Evolutionary conservation across 1,140 invertebrate genomes (phyloP).

Genomic region (Diplogasteroides magnus): DNA sequence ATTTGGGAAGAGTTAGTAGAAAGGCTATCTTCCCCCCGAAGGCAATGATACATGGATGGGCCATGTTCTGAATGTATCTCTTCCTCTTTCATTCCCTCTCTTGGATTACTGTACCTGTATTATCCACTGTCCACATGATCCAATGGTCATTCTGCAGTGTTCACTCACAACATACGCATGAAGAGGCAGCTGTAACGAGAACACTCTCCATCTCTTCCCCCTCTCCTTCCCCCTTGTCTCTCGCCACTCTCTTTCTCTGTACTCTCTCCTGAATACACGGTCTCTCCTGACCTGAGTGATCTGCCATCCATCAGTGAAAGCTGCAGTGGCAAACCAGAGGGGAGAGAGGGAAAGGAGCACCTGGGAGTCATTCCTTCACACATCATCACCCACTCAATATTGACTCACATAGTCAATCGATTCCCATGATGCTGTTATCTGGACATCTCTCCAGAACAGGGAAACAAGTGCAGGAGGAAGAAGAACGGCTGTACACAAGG

Average conservation of each 20-base stretch:
- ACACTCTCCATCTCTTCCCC: too few relatives aligned
- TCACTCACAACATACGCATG: constrained; percentile 13
- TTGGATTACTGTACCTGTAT: background rate
- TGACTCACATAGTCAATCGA: constrained; percentile 33
- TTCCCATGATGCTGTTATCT: constrained; percentile 29
- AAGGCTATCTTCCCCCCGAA: constrained; percentile 22
- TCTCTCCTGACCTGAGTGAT: background rate
- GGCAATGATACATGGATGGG: constrained; percentile 26
- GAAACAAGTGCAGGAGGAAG: constrained; percentile 24
- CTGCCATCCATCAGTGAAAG: constrained; percentile 28
- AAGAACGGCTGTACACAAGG: constrained; percentile 5
- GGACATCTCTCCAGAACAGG: constrained; percentile 18
- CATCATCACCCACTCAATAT: background rate
- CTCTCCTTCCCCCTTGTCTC: too few relatives aligned
- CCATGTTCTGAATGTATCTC: constrained; percentile 34
- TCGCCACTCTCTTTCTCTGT: too few relatives aligned
- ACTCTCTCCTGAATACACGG: too few relatives aligned
- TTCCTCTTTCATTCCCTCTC: too few relatives aligned
- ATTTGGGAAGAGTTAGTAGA: too few relatives aligned
- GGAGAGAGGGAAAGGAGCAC: constrained; percentile 21
- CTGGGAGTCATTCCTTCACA: constrained; percentile 21
- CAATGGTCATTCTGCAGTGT: constrained; percentile 23
- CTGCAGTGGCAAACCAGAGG: constrained; percentile 25
- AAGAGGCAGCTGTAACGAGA: constrained; percentile 12
- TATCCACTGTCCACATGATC: constrained; percentile 11